Evolutionary conservation across 2,113 vertebrate species (phyloP), one percentile per base, ranked within the genome.

Genomic region (Mustela nigripes): DNA sequence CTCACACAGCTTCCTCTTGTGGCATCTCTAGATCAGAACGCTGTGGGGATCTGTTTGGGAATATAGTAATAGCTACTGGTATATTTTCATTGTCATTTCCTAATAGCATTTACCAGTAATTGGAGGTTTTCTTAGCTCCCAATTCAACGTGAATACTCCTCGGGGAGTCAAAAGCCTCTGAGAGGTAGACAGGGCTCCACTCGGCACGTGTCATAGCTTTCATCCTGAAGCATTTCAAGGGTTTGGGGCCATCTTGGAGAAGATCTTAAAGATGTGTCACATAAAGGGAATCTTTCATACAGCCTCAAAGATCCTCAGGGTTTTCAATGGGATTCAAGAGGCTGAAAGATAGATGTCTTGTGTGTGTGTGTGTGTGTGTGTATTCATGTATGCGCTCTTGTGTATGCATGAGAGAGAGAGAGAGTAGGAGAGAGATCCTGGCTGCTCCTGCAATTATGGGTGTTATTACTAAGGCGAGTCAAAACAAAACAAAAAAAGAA

Each of bases 271-370:
- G 93, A 96, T 94, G 91, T 95, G 18, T 95, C 69, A 24, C 33
- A 89, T 67, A 91, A 96, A 98, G 97, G n/a, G 81, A 33, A 67
- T 94, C 53, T 91, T 98, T 97, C 95, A 94, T 96, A 92, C 98
- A 96, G 91, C 0, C 56, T 0, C 39, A 22, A 84, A 88, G 96
- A 97, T 96, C 0, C 8, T 0, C 22, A 71, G 67, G 94, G 80
- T 50, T 80, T 74, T 97, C 89, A 92, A 90, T 92, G 94, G 95
- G 73, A 63, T 81, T 97, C 65, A 95, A 95, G 97, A 96, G 97
- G 71, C 96, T 98, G 94, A 96, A 96, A 95, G 91, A 98, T 4
- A 2, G 89, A 78, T 95, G 53, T 24, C 3, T 24, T 28, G 6
- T 7, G 2, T 42, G 28, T n/a, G 84, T 11, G 65, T 33, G 71